Evolutionary conservation across 2,113 vertebrate species (phyloP), one percentile per base, ranked within the genome.

Genomic region (Penelope pileata): DNA sequence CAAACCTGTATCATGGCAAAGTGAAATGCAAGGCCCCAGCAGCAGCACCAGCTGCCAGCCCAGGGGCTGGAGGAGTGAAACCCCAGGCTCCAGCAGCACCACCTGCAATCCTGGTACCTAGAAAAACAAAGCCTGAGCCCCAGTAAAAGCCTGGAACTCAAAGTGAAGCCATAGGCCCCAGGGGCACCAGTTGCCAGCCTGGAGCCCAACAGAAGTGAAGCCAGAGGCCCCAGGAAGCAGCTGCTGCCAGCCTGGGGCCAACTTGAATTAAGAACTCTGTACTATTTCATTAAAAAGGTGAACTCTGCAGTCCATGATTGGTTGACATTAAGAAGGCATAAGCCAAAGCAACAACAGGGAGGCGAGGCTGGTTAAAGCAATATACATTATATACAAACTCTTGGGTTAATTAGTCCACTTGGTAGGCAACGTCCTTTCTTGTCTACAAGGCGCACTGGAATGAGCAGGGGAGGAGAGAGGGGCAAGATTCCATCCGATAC

Each of bases 351-450:
- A 96, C 96, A 97, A 74, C 85, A 76, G 96, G 97, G 97, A 94
- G 91, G 94, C 66, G 90, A 95, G 91, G 96, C 97, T 97, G 92
- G 97, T 96, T 97, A 97, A 97, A 97, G 97, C 97, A 98, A 98
- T 98, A 98, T 97, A 98, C 98, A 98, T 97, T 98, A 98, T 97
- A 97, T 96, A 98, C 98, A 98, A 97, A 97, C 82, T 96, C 93
- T 88, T 95, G 95, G 96, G 97, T 96, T 97, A 98, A 97, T 97
- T 96, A 96, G 97, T 98, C 97, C 97, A 91, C 96, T 97, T 93
- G 69, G 96, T 97, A 97, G 97, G 98, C 97, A 98, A 97, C 93
- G 91, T 98, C 98, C 97, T 96, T 77, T 91, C 97, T 92, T 76
- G 96, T 96, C 96, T 97, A 97, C 96, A 91, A 97, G 97, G 97